Conservation (phyloP, 2,888 invertebrate species). For the Drosophila percnosoma region DNA sequence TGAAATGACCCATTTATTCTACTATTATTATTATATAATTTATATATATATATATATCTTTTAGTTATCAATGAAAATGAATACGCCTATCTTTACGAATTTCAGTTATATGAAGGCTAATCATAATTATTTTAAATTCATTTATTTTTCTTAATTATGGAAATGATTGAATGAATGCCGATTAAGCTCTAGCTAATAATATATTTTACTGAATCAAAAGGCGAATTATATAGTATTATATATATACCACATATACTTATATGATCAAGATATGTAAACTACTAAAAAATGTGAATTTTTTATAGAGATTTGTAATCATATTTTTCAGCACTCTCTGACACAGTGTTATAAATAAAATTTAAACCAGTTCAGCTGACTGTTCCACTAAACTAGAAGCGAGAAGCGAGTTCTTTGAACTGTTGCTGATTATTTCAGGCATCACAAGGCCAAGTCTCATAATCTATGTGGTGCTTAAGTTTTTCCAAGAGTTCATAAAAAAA, state of each 20-base stretch:
- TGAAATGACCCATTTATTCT: background rate
- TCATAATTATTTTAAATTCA: background rate
- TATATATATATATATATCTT: slow-evolving; percentile 5
- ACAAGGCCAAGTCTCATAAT: slow-evolving; percentile 38
- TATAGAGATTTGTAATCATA: background rate
- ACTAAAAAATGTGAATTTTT: background rate
- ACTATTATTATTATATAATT: background rate
- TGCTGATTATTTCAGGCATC: background rate
- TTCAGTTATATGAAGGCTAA: background rate
- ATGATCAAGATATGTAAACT: background rate
- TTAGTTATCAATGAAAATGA: background rate
- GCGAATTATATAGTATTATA: background rate
- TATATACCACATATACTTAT: background rate
- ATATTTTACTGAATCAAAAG: background rate
- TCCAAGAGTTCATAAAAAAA: slow-evolving; percentile 1
- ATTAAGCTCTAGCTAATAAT: background rate
- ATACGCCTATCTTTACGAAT: background rate
- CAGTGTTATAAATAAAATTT: slow-evolving; percentile 9
- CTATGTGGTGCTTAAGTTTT: background rate
- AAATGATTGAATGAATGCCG: background rate
- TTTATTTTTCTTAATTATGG: background rate
- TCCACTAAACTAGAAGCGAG: slow-evolving; percentile 13
- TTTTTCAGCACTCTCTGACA: slow-evolving; percentile 3
- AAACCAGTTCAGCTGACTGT: slow-evolving; percentile 25
- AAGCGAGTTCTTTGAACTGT: slow-evolving; percentile 51